Evolutionary conservation across 2,888 invertebrate species (phyloP).

Genomic region (Stenolophus ochropezus): DNA sequence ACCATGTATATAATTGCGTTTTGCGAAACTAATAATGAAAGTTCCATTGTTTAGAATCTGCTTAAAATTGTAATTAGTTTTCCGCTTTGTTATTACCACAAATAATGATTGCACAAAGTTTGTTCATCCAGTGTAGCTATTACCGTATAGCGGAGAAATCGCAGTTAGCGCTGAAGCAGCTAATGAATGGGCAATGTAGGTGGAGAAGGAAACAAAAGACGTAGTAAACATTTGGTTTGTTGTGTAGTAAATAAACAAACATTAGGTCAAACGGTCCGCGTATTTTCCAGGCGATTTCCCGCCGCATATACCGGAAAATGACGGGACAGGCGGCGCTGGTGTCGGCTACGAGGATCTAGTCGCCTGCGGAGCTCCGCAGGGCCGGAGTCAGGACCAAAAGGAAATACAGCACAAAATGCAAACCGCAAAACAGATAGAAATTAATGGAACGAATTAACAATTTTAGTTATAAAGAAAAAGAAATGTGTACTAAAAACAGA

Average conservation of each 20-base stretch:
- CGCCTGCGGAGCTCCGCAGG: conserved; percentile 21
- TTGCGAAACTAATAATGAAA: not conserved
- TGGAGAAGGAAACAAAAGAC: not conserved
- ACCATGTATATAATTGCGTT: not conserved
- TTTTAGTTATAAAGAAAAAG: too few relatives aligned
- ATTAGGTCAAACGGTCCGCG: conserved; percentile 43
- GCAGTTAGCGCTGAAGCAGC: not conserved
- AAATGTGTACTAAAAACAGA: too few relatives aligned
- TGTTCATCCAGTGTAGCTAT: not conserved
- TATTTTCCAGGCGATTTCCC: conserved; percentile 51
- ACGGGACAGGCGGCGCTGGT: conserved; percentile 20
- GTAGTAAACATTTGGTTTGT: conserved; percentile 6
- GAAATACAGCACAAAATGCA: too few relatives aligned
- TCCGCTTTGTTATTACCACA: not conserved
- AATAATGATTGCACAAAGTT: not conserved
- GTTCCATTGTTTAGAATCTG: not conserved
- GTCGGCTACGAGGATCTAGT: not conserved
- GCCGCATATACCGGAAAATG: conserved; percentile 45
- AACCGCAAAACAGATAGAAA: too few relatives aligned
- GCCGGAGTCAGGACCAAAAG: not conserved
- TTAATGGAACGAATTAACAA: too few relatives aligned
- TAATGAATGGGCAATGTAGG: conserved; percentile 8
- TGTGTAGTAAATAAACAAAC: conserved; percentile 50
- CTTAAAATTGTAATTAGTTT: not conserved
- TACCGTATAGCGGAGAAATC: not conserved